A percentile compares a stretch with the other conserved stretches of the same genome.
These are phyloP conservation scores for Pogoniulus pusillus DNA, from an alignment of 2,797 vertebrate species.

Conservation along the genomic window DNA sequence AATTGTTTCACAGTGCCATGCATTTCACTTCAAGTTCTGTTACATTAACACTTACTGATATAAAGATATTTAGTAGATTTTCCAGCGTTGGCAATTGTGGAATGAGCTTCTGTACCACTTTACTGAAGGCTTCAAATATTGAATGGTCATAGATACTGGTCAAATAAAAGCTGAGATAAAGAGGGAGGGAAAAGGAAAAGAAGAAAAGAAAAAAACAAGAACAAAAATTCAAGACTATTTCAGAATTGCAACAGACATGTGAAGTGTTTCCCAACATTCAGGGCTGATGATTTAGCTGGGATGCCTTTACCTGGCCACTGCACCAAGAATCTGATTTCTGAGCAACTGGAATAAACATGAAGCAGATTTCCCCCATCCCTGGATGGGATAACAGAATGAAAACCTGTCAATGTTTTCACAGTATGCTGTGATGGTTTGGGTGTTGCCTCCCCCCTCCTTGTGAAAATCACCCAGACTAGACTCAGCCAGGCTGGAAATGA, in stretches of 20 bases:
- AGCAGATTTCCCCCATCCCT: neutral
- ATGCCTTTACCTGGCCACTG: neutral
- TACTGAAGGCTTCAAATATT: constrained; percentile 99
- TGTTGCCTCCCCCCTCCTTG: too few relatives aligned
- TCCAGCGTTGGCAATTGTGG: constrained; percentile 97
- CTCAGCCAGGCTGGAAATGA: too few relatives aligned
- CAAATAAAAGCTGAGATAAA: constrained; percentile 92
- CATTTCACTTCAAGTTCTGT: neutral
- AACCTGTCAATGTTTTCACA: neutral
- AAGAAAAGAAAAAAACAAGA: neutral
- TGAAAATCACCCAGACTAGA: too few relatives aligned
- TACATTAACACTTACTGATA: constrained; percentile 85
- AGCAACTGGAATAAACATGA: neutral
- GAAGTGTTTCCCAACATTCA: neutral
- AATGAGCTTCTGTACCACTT: constrained; percentile 99
- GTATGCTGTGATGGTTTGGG: too few relatives aligned
- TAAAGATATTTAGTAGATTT: constrained; percentile 99
- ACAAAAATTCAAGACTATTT: neutral
- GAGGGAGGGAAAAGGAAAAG: neutral
- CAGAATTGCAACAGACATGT: neutral
- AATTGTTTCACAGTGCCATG: neutral
- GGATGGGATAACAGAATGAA: neutral
- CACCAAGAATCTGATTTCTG: neutral
- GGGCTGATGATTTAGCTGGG: neutral
- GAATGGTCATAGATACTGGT: constrained; percentile 99